phyloP scores from a whole-genome alignment of 30 jellyfish, hydroid and myxozoan genomes.

The Hydra vulgaris region DNA sequence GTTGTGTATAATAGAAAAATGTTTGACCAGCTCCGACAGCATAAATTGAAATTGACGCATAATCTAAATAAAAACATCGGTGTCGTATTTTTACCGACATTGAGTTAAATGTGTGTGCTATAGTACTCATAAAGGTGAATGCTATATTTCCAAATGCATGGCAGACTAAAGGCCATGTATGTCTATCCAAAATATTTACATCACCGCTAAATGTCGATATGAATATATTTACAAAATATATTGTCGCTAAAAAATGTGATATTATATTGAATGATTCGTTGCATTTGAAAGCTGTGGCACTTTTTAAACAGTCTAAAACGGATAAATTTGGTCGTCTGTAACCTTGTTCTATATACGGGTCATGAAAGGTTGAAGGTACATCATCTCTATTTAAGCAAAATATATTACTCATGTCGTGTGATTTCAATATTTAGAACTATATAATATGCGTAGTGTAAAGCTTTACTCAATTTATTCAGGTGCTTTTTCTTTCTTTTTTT shows the following conservation, averaged over 20 bases:
- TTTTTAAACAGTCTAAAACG: conserved; percentile 54
- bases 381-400: conserved; percentile 61
- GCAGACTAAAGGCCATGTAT: conserved; percentile 62
- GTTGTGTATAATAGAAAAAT: conserved; percentile 63
- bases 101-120: conserved; percentile 86
- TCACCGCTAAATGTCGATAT: conserved; percentile 20
- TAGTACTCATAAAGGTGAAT: conserved; percentile 66
- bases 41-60: conserved; percentile 87
- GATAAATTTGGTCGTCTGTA: conserved; percentile 66
- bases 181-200: conserved; percentile 19
- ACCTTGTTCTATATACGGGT: conserved; percentile 67
- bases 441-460: too few relatives aligned
- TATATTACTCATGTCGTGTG: conserved; percentile 12
- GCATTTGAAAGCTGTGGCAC: conserved; percentile 55
- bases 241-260: conserved; percentile 83
- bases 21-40: conserved; percentile 88
- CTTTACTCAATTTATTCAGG: background rate
- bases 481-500: too few relatives aligned
- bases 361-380: conserved; percentile 54
- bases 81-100: conserved; percentile 73
- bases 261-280: conserved; percentile 71
- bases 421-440: too few relatives aligned
- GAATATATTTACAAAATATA: conserved; percentile 35
- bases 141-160: conserved; percentile 72
- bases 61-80: conserved; percentile 75